Evolutionary conservation across 2,888 invertebrate species (phyloP).

Genomic region (Drosophila infuscata): DNA sequence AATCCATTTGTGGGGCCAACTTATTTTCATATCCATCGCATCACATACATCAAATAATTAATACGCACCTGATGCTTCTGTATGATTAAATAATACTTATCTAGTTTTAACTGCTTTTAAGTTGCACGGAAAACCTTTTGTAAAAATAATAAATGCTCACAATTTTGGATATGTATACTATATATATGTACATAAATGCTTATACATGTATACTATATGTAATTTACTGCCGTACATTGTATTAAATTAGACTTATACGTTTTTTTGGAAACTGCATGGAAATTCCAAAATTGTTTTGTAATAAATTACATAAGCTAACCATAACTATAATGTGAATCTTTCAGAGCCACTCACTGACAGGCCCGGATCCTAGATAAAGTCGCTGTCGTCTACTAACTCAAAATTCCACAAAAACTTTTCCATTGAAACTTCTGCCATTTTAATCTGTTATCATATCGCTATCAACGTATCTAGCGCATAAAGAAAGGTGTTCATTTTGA

Average conservation of each 20-base stretch:
- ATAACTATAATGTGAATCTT: conserved; percentile 57
- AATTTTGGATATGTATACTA: conserved; percentile 7
- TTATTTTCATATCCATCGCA: conserved; percentile 10
- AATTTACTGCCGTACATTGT: conserved; percentile 12
- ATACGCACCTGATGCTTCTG: conserved; percentile 1
- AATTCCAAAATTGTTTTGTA: conserved; percentile 6
- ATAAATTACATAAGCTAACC: conserved; percentile 23
- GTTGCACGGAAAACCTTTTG: conserved; percentile 44
- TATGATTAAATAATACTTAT: background rate
- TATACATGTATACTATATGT: background rate
- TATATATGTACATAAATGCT: background rate
- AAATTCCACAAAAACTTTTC: conserved; percentile 70
- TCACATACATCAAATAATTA: conserved; percentile 7
- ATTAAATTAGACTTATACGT: conserved; percentile 8
- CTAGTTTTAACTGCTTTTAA: conserved; percentile 45
- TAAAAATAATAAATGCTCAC: conserved; percentile 55
- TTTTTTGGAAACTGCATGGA: conserved; percentile 53
- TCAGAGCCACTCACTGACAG: conserved; percentile 63
- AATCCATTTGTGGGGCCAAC: background rate
- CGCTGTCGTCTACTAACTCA: conserved; percentile 74
- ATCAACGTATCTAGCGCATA: conserved; percentile 66
- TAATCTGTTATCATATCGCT: conserved; percentile 59
- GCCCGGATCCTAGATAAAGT: conserved; percentile 60
- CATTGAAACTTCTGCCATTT: conserved; percentile 71
- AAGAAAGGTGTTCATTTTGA: conserved; percentile 73